Conservation (phyloP, 2,797 vertebrate genomes). For the Rachycentron canadum region DNA sequence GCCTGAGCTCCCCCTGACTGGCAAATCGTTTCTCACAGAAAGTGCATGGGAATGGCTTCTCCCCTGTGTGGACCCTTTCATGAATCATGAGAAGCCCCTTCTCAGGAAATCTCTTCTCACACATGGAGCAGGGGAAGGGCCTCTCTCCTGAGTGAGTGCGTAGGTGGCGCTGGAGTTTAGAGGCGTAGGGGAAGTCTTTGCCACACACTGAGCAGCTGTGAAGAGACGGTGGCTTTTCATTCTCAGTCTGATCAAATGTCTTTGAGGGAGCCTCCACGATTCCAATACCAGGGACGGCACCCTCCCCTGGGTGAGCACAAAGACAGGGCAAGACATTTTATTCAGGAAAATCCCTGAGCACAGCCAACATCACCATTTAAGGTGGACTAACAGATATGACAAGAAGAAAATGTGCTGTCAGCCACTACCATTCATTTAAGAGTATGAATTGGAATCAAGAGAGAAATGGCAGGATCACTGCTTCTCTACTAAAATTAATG, state of each 20-base stretch:
- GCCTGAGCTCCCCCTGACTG: constrained; percentile 81
- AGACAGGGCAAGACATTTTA: background rate
- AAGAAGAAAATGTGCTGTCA: background rate
- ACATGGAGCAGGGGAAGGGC: constrained; percentile 82
- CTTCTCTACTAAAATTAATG: background rate
- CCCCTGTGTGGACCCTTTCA: constrained; percentile 80
- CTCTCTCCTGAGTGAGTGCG: constrained; percentile 83
- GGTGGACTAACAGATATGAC: too few relatives aligned
- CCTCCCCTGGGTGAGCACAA: constrained; percentile 59
- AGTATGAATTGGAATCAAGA: background rate
- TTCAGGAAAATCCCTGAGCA: background rate
- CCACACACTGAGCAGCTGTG: constrained; percentile 81
- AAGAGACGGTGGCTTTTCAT: constrained; percentile 60
- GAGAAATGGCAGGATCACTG: background rate
- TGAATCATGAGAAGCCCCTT: constrained; percentile 84
- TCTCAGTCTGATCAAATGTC: constrained; percentile 61
- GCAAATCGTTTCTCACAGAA: constrained; percentile 82
- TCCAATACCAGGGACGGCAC: constrained; percentile 3
- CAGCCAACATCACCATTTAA: background rate
- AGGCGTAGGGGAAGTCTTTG: constrained; percentile 81
- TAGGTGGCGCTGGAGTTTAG: constrained; percentile 82
- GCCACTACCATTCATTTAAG: background rate
- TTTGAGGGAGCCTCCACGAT: constrained; percentile 49
- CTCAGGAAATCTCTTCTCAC: constrained; percentile 82
- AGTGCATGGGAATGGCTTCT: constrained; percentile 81